phyloP scores from a whole-genome alignment of 2,113 vertebrate species.

The Erinaceus europaeus region DNA sequence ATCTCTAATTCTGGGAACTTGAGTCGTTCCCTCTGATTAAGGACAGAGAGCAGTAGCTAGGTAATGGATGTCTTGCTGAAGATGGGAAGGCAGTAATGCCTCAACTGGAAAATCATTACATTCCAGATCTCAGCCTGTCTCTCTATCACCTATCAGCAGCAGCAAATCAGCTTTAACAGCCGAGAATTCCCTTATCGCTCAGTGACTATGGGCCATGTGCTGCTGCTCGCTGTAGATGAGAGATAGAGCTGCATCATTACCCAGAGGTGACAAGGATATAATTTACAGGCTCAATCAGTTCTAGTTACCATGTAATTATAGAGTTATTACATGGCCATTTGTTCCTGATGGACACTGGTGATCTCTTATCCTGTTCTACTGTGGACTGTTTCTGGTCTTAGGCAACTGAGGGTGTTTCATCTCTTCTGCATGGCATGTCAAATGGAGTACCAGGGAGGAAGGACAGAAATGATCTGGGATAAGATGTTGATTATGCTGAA shows the following conservation, averaged over 20 bases:
- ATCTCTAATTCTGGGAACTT: conserved; percentile 24
- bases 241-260: conserved; percentile 72
- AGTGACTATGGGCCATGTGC: conserved; percentile 25
- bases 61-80: conserved; percentile 59
- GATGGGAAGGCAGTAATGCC: conserved; percentile 50
- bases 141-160: conserved; percentile 60
- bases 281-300: conserved; percentile 74
- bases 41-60: neutral
- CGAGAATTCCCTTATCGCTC: conserved; percentile 67
- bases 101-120: conserved; percentile 72
- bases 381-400: conserved; percentile 52
- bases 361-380: conserved; percentile 55
- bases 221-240: conserved; percentile 65
- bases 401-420: conserved; percentile 29
- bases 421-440: conserved; percentile 52
- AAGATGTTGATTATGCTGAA: conserved; percentile 60
- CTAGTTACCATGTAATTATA: conserved; percentile 77
- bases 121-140: conserved; percentile 61
- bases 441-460: conserved; percentile 49
- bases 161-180: conserved; percentile 67
- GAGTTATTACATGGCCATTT: conserved; percentile 78
- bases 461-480: conserved; percentile 36
- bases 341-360: conserved; percentile 69
- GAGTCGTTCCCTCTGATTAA: conserved; percentile 31
- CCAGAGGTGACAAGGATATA: conserved; percentile 66